Evolutionary conservation across 1,140 invertebrate species (phyloP).

Genomic region (Drosophila bifasciata): DNA sequence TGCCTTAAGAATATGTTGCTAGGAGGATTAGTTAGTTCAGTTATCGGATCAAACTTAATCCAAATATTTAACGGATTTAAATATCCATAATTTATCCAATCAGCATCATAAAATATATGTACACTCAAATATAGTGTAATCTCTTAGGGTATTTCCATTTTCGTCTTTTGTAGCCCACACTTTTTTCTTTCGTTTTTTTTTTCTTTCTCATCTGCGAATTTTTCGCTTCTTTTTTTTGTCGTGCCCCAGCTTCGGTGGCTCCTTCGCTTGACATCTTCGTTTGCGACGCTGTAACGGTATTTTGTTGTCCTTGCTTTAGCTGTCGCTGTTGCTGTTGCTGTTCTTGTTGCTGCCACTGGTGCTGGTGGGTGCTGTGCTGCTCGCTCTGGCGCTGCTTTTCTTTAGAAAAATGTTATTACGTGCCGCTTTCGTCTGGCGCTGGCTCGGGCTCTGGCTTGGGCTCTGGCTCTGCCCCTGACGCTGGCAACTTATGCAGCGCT

Average conservation of each 20-base stretch:
- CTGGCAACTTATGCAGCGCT: constrained; percentile 74
- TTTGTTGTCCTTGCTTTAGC: constrained; percentile 27
- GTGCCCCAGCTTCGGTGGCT: constrained; percentile 36
- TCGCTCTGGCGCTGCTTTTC: constrained; percentile 55
- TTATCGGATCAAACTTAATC: no score
- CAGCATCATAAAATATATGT: no score
- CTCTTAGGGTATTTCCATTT: no score
- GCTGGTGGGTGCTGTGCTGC: constrained; percentile 19
- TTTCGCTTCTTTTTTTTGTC: constrained; percentile 34
- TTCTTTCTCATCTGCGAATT: constrained; percentile 22
- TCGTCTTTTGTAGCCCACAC: constrained; percentile 14
- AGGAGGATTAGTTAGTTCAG: no score
- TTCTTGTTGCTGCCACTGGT: constrained; percentile 42
- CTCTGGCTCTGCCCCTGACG: neutral
- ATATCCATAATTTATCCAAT: no score
- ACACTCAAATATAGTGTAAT: no score
- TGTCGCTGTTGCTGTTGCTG: constrained; percentile 11
- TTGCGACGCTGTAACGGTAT: constrained; percentile 51
- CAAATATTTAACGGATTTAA: no score
- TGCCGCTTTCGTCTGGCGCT: constrained; percentile 68
- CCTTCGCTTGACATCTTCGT: constrained; percentile 76
- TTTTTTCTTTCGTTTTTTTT: constrained; percentile 24
- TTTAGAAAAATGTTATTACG: constrained; percentile 83
- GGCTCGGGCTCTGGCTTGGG: no score
- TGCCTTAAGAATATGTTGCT: no score